These are phyloP conservation scores for Maniola hyperantus DNA, from an alignment of 2,888 invertebrate genomes.

Conservation along the genomic window DNA sequence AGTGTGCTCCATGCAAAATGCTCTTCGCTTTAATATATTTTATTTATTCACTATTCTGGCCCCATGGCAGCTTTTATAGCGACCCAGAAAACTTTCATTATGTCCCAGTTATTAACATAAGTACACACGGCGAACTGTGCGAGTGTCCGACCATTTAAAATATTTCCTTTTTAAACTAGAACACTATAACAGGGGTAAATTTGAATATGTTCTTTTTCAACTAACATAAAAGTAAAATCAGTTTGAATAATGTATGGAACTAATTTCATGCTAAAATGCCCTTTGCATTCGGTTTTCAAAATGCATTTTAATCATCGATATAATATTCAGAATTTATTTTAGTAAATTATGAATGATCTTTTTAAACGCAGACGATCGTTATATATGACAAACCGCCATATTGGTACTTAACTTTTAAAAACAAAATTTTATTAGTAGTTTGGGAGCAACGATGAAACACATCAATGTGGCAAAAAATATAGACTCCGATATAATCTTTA, in stretches of 20 bases:
- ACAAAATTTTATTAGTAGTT: too few species aligned
- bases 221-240: neutral
- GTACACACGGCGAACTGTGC: constrained; percentile 18
- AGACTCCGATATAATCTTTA: too few species aligned
- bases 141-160: constrained; percentile 20
- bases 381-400: too few species aligned
- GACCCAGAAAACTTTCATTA: constrained; percentile 26
- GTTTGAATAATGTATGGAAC: neutral
- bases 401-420: too few species aligned
- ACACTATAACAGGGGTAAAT: constrained; percentile 4
- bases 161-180: constrained; percentile 23
- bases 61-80: constrained; percentile 21
- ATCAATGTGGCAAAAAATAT: too few species aligned
- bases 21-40: constrained; percentile 21
- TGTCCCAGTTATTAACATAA: constrained; percentile 25
- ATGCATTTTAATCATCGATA: too few species aligned
- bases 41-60: constrained; percentile 22
- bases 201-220: neutral
- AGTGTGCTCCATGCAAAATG: constrained; percentile 15
- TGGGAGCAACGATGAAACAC: too few species aligned
- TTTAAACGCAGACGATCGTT: too few species aligned
- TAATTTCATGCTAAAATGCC: too few species aligned
- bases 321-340: too few species aligned
- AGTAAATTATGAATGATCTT: too few species aligned
- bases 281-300: too few species aligned